Percentiles rank a stretch among this genome's conserved stretches.
Evolutionary conservation across 2,797 vertebrate species (phyloP).

Genomic region (Tapirus indicus): DNA sequence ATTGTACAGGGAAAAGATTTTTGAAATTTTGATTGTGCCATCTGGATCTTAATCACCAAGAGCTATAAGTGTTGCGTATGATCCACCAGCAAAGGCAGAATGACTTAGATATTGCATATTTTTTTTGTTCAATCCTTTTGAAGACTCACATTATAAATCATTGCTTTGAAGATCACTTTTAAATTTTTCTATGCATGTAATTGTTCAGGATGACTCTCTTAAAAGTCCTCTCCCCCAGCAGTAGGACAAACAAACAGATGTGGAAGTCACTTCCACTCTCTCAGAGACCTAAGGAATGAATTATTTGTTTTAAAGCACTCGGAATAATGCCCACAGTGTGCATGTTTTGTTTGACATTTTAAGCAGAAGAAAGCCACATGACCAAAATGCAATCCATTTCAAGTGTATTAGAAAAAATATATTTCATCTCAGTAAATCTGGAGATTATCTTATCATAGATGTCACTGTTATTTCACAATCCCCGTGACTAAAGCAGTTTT

Average conservation of each 20-base stretch:
- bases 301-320: slow-evolving; percentile 42
- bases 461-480: slow-evolving; percentile 44
- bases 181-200: slow-evolving; percentile 57
- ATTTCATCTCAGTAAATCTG: slow-evolving; percentile 58
- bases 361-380: slow-evolving; percentile 48
- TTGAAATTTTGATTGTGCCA: not conserved
- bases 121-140: slow-evolving; percentile 54
- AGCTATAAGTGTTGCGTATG: not conserved
- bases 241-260: slow-evolving; percentile 62
- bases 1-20: slow-evolving; percentile 55
- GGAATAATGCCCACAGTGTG: slow-evolving; percentile 45
- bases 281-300: slow-evolving; percentile 61
- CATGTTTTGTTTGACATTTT: slow-evolving; percentile 49
- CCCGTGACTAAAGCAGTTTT: slow-evolving; percentile 45
- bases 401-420: slow-evolving; percentile 31
- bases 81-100: not conserved
- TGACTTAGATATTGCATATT: not conserved
- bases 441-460: slow-evolving; percentile 26
- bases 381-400: not conserved
- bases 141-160: slow-evolving; percentile 58
- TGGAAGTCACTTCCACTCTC: slow-evolving; percentile 4
- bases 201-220: slow-evolving; percentile 53
- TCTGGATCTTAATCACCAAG: not conserved
- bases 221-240: slow-evolving; percentile 20
- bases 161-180: slow-evolving; percentile 59